Evolutionary conservation across 2,113 vertebrate species (phyloP), one percentile per base, ranked within the genome.

Genomic region (Pterocles orientalis): DNA sequence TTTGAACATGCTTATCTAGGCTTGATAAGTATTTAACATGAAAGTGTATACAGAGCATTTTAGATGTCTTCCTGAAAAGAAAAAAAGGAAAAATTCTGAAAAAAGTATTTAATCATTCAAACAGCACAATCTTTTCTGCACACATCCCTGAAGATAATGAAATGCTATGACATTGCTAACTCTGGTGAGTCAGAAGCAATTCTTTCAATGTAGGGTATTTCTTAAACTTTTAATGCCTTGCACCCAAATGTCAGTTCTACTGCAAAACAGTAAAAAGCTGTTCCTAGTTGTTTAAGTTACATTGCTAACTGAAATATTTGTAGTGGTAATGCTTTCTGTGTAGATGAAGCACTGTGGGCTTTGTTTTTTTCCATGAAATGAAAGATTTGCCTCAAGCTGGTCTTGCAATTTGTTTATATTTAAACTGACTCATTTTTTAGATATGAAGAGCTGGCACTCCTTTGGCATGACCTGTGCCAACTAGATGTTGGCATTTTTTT

Each of bases 361-460:
- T 80, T 53, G 36, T 39, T 77, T 81, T 70, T 53, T 88, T 65
- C 39, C 33, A 8, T 77, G 13, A 80, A 92, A 73, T 69, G 43
- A 50, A 83, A 70, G 1, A 24, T 77, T 90, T 81, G n/a, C 83
- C 69, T 93, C 33, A 75, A 91, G 57, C 82, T 69, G 31, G 25
- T 86, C 66, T 86, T 86, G 60, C 39, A 48, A 43, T 53, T 57
- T 86, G 24, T 73, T 68, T 77, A 26, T 54, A 47, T 86, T 86
- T 86, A 92, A 96, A 66, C 24, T 43, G 64, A 92, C 36, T 86
- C 50, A 80, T 71, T 91, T 93, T 93, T 92, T 86, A 84, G 81
- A 48, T 69, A 28, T 1, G 29, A 68, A 69, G 51, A 90, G 43
- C 48, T 92, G 82, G 51, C 64, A 64, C 48, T 82, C 39, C 86